These are phyloP conservation scores for Apaloderma vittatum DNA, from an alignment of 2,113 vertebrate genomes.

Conservation along the genomic window DNA sequence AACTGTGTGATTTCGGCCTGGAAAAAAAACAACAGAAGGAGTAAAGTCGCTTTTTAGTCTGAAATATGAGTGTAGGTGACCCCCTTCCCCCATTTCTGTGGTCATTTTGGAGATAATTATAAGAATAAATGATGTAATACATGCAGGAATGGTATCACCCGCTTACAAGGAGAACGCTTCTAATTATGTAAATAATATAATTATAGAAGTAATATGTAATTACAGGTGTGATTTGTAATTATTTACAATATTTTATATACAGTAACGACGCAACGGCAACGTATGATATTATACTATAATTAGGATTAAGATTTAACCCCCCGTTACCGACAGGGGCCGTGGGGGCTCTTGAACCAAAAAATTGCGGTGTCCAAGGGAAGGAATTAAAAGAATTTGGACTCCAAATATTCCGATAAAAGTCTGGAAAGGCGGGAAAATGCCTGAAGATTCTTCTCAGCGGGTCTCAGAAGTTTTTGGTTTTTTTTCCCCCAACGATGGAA, in stretches of 20 bases:
- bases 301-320: not conserved
- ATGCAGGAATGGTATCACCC: not conserved
- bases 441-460: fast-evolving
- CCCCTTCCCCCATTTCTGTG: not conserved
- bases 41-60: fast-evolving
- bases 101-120: not conserved
- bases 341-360: not conserved
- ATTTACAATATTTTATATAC: not conserved
- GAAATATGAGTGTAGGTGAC: not conserved
- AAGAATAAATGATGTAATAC: not conserved
- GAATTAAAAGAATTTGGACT: not conserved
- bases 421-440: not conserved
- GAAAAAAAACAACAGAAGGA: not conserved
- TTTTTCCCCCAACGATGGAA: not conserved
- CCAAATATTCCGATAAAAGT: not conserved
- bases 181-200: conserved; percentile 8
- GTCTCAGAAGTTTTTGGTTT: not conserved
- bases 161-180: not conserved
- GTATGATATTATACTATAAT: not conserved
- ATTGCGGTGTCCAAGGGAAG: fast-evolving
- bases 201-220: not conserved
- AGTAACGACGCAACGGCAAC: not conserved
- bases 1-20: fast-evolving
- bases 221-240: not conserved
- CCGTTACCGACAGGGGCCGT: fast-evolving